phyloP scores from a whole-genome alignment of 2,113 vertebrate species.

The Cynoglossus semilaevis region DNA sequence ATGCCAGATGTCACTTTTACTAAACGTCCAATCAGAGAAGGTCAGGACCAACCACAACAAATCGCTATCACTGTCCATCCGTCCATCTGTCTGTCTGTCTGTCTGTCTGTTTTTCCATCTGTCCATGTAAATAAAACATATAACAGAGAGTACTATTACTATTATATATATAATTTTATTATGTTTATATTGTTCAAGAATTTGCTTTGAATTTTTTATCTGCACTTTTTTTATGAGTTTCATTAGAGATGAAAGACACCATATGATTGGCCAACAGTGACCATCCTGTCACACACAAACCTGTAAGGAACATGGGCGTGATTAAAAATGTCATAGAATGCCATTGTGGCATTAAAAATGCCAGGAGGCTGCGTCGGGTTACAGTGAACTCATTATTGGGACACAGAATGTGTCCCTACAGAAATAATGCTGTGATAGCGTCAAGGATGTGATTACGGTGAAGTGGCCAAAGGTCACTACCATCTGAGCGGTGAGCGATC shows the following conservation, averaged over 20 bases:
- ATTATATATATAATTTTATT: too few species aligned
- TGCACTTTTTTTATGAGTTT: too few species aligned
- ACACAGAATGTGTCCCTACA: slow-evolving; percentile 7
- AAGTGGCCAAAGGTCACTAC: slow-evolving; percentile 7
- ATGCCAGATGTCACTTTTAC: slow-evolving; percentile 43
- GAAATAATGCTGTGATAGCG: slow-evolving; percentile 3
- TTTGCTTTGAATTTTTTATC: too few species aligned
- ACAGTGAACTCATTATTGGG: slow-evolving; percentile 26
- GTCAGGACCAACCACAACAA: slow-evolving; percentile 5
- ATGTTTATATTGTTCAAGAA: too few species aligned
- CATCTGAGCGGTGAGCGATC: slow-evolving; percentile 9
- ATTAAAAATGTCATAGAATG: slow-evolving; percentile 21
- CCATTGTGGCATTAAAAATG: slow-evolving; percentile 46
- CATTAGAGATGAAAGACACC: too few species aligned
- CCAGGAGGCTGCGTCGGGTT: slow-evolving; percentile 28
- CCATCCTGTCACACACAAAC: too few species aligned
- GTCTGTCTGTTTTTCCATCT: not conserved
- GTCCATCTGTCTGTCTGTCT: slow-evolving; percentile 10
- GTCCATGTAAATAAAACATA: not conserved
- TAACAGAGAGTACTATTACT: too few species aligned
- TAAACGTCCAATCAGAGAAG: slow-evolving; percentile 21
- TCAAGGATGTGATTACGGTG: not conserved
- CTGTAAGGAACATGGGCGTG: too few species aligned
- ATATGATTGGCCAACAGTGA: too few species aligned
- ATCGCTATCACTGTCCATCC: slow-evolving; percentile 1